Evolutionary conservation across 2,113 vertebrate genomes (phyloP), one percentile per base, ranked within the genome.

Genomic region (Amphilophus citrinellus): DNA sequence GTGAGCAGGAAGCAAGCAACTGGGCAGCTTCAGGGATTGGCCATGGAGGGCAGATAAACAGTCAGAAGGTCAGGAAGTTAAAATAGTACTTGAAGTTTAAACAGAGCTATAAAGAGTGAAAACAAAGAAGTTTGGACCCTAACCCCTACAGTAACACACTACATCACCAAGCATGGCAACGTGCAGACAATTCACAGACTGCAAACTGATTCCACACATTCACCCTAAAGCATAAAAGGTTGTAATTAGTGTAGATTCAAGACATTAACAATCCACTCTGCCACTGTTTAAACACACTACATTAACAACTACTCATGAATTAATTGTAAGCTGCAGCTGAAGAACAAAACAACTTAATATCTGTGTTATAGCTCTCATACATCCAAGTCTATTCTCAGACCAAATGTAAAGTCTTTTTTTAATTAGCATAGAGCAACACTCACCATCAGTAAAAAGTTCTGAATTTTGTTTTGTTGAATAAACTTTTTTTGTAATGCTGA

Each of bases 11-110:
- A 77, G 42, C 42, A 61, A 82, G 73, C 76, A 32, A 63, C 27
- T 27, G 47, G 9, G 61, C 79, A 81, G 91, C 86, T 75, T 85
- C 68, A 53, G 58, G 79, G 6, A 14, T 32, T 15, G 3, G 60
- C 60, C 1, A 6, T 53, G 35, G 66, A 24, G 30, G 75, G 53
- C 47, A 39, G 61, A 79, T 73, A 60, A 80, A 73, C 6, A 63
- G 18, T 2, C 20, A 58, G 77, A 30, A 60, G 68, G 58, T 82
- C 80, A 80, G 42, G 44, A 83, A 85, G 80, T 63, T 61, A 32
- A 79, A 58, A 24, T 13, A 65, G 18, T 27, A 68, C 10, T 77
- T 27, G 9, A 75, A 80, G 79, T 80, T 83, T 27, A 84, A 76
- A 79, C 44, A 79, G 47, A 17, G 35, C 30, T 79, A 58, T 56